Percentiles rank a stretch among this genome's conserved stretches.
These are phyloP conservation scores for Nipponia nippon DNA, from an alignment of 2,113 vertebrate genomes.

Conservation along the genomic window DNA sequence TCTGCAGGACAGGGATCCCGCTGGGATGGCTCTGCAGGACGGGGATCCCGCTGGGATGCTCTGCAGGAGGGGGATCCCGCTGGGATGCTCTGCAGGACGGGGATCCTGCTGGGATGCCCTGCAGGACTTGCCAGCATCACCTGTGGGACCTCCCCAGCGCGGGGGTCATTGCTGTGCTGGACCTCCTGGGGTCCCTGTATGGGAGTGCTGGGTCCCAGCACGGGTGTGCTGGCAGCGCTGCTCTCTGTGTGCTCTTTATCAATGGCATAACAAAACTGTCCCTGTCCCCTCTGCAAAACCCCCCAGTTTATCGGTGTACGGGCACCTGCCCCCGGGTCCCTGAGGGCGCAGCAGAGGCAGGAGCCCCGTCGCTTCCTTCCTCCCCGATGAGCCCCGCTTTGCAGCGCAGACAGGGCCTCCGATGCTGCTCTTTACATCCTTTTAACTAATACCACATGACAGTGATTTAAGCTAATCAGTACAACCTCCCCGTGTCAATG, in stretches of 20 bases:
- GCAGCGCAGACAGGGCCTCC: neutral
- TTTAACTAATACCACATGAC: neutral
- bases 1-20: too few species aligned
- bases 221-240: fast-evolving
- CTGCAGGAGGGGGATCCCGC: fast-evolving
- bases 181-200: neutral
- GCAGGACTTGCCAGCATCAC: neutral
- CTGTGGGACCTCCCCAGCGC: fast-evolving
- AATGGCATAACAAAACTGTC: fast-evolving
- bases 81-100: neutral
- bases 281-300: neutral
- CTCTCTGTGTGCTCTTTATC: neutral
- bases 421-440: neutral
- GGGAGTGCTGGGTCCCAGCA: neutral
- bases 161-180: neutral
- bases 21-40: too few species aligned
- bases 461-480: neutral
- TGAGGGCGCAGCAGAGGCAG: fast-evolving
- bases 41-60: too few species aligned
- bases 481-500: neutral
- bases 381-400: fast-evolving
- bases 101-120: neutral
- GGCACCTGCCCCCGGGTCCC: neutral
- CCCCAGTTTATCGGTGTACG: fast-evolving
- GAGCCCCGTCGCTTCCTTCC: neutral